These are phyloP conservation scores for Chaetops frenatus DNA, from an alignment of 2,113 vertebrate species.

Conservation along the genomic window DNA sequence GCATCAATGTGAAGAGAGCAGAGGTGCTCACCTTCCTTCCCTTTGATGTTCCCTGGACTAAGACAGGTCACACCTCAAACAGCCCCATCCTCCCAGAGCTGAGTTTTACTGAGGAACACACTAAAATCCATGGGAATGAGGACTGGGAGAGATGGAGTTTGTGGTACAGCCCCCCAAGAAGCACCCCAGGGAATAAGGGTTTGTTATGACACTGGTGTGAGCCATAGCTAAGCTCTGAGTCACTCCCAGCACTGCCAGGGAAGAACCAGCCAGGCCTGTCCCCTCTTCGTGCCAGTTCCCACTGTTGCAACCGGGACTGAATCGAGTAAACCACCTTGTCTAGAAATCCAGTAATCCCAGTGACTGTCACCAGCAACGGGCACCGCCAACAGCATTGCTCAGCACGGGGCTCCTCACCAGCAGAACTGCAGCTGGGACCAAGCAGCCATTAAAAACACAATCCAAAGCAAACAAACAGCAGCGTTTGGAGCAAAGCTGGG, in stretches of 20 bases:
- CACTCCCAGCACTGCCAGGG: not conserved
- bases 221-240: conserved; percentile 11
- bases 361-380: not conserved
- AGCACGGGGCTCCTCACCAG: not conserved
- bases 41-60: not conserved
- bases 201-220: not conserved
- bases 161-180: not conserved
- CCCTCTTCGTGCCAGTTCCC: not conserved
- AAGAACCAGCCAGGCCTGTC: not conserved
- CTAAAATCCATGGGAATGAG: not conserved
- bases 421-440: not conserved
- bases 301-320: not conserved
- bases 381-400: rapidly evolving
- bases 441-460: rapidly evolving
- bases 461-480: not conserved
- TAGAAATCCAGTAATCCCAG: not conserved
- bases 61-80: not conserved
- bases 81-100: not conserved
- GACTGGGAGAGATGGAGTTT: not conserved
- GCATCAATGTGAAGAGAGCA: not conserved
- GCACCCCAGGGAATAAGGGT: not conserved
- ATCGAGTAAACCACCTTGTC: not conserved
- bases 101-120: not conserved
- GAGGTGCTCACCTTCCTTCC: not conserved
- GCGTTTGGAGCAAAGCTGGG: not conserved